phyloP scores from a whole-genome alignment of 2,888 invertebrate species.

The Ophion costatus region DNA sequence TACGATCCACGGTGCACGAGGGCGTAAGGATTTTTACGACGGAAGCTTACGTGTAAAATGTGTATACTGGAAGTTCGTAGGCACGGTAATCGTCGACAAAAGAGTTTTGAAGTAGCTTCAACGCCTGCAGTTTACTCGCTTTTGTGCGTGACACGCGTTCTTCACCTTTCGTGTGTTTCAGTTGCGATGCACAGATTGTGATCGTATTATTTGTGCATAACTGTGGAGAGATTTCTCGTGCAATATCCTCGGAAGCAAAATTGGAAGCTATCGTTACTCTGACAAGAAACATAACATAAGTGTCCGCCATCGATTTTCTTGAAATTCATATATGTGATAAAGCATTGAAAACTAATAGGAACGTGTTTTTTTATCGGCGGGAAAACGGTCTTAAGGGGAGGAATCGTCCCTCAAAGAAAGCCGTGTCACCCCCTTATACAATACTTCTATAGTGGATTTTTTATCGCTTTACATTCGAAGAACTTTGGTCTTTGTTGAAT shows the following conservation, averaged over 20 bases:
- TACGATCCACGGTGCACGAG: conserved; percentile 47
- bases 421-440: no score
- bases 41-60: conserved; percentile 56
- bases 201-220: not conserved
- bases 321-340: no score
- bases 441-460: no score
- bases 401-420: no score
- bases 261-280: conserved; percentile 19
- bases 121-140: conserved; percentile 12
- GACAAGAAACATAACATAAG: not conserved
- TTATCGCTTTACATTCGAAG: no score
- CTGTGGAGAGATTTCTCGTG: not conserved
- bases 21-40: conserved; percentile 51
- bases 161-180: not conserved
- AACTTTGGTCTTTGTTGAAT: no score
- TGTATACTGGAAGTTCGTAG: conserved; percentile 61
- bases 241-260: not conserved
- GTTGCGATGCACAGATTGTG: not conserved
- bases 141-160: conserved; percentile 10
- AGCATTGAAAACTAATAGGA: no score
- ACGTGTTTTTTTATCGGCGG: no score
- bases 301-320: no score
- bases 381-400: no score
- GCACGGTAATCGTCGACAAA: conserved; percentile 58
- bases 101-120: conserved; percentile 44